phyloP scores from a whole-genome alignment of 2,888 invertebrate genomes.

The Zygogramma bicolorata region DNA sequence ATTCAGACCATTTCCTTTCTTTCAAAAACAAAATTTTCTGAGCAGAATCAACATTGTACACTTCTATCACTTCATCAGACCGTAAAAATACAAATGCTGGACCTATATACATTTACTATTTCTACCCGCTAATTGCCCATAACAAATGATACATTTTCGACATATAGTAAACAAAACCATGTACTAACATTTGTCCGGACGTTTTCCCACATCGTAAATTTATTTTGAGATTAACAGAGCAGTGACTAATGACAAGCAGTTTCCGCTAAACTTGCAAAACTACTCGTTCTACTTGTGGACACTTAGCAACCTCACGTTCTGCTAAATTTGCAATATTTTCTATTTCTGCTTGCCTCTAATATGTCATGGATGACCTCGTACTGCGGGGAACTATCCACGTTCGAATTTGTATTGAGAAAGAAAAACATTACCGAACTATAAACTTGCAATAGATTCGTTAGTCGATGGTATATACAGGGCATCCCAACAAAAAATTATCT shows the following conservation, averaged over 20 bases:
- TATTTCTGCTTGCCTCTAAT: slow-evolving; percentile 39
- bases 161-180: slow-evolving; percentile 33
- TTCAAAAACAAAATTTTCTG: too few relatives aligned
- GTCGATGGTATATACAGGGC: too few relatives aligned
- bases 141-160: slow-evolving; percentile 21
- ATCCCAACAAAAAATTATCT: too few relatives aligned
- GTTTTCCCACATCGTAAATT: slow-evolving; percentile 31
- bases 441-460: not conserved
- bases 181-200: slow-evolving; percentile 15
- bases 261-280: slow-evolving; percentile 35
- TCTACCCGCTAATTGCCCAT: slow-evolving; percentile 9
- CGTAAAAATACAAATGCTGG: not conserved
- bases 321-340: slow-evolving; percentile 44
- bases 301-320: slow-evolving; percentile 45
- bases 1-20: too few relatives aligned
- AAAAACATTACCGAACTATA: not conserved
- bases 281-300: slow-evolving; percentile 40
- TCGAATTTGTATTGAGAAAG: slow-evolving; percentile 23
- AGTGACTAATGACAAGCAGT: slow-evolving; percentile 34
- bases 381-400: slow-evolving; percentile 31
- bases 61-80: too few relatives aligned
- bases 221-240: slow-evolving; percentile 23
- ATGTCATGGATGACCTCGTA: slow-evolving; percentile 42
- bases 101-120: slow-evolving; percentile 10
- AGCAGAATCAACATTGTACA: too few relatives aligned